phyloP scores from a whole-genome alignment of 2,888 invertebrate species.

The Eupithecia vulgata region DNA sequence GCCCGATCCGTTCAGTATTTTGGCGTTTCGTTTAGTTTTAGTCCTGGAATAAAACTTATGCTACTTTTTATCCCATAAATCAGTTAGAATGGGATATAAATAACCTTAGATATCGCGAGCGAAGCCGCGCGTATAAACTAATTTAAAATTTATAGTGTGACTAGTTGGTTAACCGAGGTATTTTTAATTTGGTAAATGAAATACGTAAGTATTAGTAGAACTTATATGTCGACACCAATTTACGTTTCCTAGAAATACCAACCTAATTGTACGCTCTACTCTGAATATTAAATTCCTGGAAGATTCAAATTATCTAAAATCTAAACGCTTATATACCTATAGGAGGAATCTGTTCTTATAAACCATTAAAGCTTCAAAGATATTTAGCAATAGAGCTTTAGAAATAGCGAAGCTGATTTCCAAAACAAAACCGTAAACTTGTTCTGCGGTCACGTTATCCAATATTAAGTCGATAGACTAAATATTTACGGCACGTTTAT shows the following conservation, averaged over 20 bases:
- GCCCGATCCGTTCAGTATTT: too few relatives aligned
- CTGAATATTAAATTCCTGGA: not conserved
- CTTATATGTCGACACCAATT: not conserved
- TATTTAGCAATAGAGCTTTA: not conserved
- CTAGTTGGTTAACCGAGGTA: not conserved
- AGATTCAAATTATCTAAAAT: not conserved
- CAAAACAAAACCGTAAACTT: not conserved
- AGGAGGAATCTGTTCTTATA: not conserved
- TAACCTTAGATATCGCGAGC: too few relatives aligned
- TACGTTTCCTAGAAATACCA: not conserved
- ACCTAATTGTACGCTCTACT: not conserved
- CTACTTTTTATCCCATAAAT: too few relatives aligned
- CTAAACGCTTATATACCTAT: not conserved
- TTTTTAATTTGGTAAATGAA: not conserved
- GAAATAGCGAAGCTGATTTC: not conserved
- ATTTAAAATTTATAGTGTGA: too few relatives aligned
- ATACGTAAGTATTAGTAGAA: not conserved
- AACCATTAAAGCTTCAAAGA: not conserved
- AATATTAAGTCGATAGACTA: not conserved
- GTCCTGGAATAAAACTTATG: too few relatives aligned
- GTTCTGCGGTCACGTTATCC: not conserved
- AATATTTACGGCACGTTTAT: constrained; percentile 8
- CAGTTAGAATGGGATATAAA: too few relatives aligned
- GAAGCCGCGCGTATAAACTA: too few relatives aligned
- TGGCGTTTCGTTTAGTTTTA: too few relatives aligned